Base-by-base conservation (phyloP, 2,888 invertebrate species). In the Nomada flava region DNA sequence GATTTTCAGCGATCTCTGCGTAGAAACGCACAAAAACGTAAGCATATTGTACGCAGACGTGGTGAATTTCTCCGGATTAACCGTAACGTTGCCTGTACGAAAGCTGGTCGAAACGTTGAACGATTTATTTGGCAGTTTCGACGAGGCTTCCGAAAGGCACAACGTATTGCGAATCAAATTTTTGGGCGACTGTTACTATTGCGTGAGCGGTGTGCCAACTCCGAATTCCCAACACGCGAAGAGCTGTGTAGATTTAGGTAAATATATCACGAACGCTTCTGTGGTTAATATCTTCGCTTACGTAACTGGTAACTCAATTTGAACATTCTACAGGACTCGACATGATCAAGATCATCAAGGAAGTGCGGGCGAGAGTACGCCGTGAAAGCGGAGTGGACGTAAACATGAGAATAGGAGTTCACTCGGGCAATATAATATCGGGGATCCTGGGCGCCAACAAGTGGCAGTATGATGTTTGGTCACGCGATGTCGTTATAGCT, bases 401-500 rank as follows among this genome's bases (percentile, higher is more conserved):
- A 71, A 98, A 99, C 91, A 99, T 99, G 99, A 95, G 99, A 88
- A 99, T 99, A 83, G 99, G 99, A 0, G 96, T 99, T 0, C 99
- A 99, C 93, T 97, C 98, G 3, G 99, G 99, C 0, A 96, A 96
- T 90, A 98, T 99, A 63, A 95, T 98, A 67, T 97, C 98, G 87
- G 99, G 99, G 0, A 96, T 99, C 0, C 96, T 99, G 70, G 99
- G 99, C 0, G 96, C 97, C 9, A 96, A 97, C 86, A 99, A 99
- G 94, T 98, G 98, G 98, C 99, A 99, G 93, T 99, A 97, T 92
- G 99, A 99, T 92, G 97, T 99, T 83, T 99, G 99, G 97, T 97
- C 97, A 0, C 97, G 97, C 92, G 99, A 99, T 94, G 99, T 98
- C 29, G 97, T 98, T 44, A 97, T 98, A 89, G 99, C 99, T 0